Conservation (phyloP, 2,888 invertebrate genomes). For the Drosophila subquinaria region DNA sequence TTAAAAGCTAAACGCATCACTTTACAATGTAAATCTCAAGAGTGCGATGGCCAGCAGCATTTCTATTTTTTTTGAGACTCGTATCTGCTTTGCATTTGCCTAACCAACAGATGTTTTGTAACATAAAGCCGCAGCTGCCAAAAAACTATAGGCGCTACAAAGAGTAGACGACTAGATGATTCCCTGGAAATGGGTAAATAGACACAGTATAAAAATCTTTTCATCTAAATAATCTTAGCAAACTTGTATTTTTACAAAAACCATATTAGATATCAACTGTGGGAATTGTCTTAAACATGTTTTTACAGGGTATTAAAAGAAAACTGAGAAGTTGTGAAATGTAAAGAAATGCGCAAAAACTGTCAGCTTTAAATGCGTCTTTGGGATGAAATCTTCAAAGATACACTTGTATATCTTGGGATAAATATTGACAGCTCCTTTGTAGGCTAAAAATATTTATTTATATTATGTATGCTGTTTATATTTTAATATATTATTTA, state of each 20-base stretch:
- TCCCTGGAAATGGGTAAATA: not conserved
- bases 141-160: constrained; percentile 30
- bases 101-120: constrained; percentile 57
- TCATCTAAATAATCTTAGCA: not conserved
- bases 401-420: not conserved
- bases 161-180: not conserved
- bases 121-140: constrained; percentile 44
- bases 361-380: constrained; percentile 5
- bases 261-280: not conserved
- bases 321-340: constrained; percentile 12
- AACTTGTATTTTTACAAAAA: not conserved
- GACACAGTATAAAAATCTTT: not conserved
- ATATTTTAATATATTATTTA: too few species aligned
- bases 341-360: not conserved
- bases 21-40: constrained; percentile 83
- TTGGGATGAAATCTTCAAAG: constrained; percentile 1
- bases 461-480: not conserved
- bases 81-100: constrained; percentile 64
- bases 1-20: constrained; percentile 56
- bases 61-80: constrained; percentile 36
- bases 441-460: not conserved
- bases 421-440: not conserved
- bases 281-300: not conserved
- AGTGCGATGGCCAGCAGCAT: constrained; percentile 67
- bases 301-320: not conserved